A percentile compares a stretch with the other conserved stretches of the same genome.
These are phyloP conservation scores for Meloidogyne hapla DNA, from an alignment of 1,140 invertebrate genomes.

Conservation along the genomic window DNA sequence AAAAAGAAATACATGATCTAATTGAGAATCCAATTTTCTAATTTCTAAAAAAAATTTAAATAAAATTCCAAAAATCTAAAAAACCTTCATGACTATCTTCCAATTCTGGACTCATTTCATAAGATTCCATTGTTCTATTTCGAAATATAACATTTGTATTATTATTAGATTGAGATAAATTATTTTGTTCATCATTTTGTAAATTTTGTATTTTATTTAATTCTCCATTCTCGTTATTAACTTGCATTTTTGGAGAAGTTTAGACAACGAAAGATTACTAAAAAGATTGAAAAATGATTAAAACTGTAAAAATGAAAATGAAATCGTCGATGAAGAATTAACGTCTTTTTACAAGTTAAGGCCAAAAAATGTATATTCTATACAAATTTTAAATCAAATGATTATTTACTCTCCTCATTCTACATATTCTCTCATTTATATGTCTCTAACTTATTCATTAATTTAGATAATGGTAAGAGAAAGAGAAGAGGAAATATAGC, in stretches of 20 bases:
- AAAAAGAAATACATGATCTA: slow-evolving; percentile 35
- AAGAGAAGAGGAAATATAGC: too few relatives aligned
- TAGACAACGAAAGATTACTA: neutral
- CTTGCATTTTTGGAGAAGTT: neutral
- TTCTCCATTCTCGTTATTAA: neutral
- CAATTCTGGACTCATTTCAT: slow-evolving; percentile 25
- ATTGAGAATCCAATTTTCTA: slow-evolving; percentile 50
- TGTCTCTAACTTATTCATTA: too few relatives aligned
- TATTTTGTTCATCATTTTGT: neutral
- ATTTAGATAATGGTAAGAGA: too few relatives aligned
- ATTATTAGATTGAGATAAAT: neutral
- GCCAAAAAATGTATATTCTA: too few relatives aligned
- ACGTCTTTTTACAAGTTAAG: too few relatives aligned
- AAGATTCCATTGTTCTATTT: neutral
- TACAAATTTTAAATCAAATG: too few relatives aligned
- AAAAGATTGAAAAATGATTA: neutral
- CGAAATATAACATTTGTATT: neutral
- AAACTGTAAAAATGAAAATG: neutral
- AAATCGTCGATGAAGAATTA: too few relatives aligned
- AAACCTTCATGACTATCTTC: slow-evolving; percentile 24
- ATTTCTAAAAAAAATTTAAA: slow-evolving; percentile 34
- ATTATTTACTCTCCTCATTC: too few relatives aligned
- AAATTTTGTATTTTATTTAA: neutral
- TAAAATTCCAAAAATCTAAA: neutral
- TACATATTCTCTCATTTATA: too few relatives aligned